These are phyloP conservation scores for Nothura maculosa DNA, from an alignment of 2,797 vertebrate genomes.

Conservation along the genomic window DNA sequence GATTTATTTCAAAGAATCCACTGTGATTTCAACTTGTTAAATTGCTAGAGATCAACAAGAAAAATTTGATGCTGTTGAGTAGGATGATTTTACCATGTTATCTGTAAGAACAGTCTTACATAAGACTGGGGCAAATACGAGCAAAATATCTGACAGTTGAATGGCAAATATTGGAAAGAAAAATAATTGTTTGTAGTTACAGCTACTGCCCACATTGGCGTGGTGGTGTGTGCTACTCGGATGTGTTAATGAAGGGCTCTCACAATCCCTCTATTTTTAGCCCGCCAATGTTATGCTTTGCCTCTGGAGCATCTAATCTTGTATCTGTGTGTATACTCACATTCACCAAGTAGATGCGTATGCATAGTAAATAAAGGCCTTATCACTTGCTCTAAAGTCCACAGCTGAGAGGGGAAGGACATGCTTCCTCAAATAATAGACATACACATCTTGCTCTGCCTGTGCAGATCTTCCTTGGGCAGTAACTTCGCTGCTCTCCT, in stretches of 20 bases:
- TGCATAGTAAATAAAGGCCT: not conserved
- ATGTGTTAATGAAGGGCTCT: not conserved
- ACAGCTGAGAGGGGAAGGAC: not conserved
- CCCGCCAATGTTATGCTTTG: not conserved
- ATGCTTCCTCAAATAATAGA: not conserved
- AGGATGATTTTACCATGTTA: not conserved
- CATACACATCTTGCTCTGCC: not conserved
- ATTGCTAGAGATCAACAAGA: not conserved
- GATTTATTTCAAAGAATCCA: not conserved
- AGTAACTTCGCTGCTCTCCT: not conserved
- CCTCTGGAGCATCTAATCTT: not conserved
- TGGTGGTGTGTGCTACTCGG: not conserved
- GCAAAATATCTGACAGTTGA: not conserved
- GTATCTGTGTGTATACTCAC: not conserved
- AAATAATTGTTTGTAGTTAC: not conserved
- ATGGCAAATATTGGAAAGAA: not conserved
- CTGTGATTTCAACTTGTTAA: not conserved
- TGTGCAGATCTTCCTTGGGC: not conserved
- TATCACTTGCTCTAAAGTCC: not conserved
- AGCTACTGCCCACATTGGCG: not conserved
- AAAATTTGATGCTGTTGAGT: accelerated
- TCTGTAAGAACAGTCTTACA: not conserved
- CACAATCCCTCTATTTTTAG: not conserved
- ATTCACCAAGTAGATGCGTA: not conserved
- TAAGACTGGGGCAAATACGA: not conserved